Conservation (phyloP, 2,113 vertebrate genomes). For the Chamaetylas fuelleborni region DNA sequence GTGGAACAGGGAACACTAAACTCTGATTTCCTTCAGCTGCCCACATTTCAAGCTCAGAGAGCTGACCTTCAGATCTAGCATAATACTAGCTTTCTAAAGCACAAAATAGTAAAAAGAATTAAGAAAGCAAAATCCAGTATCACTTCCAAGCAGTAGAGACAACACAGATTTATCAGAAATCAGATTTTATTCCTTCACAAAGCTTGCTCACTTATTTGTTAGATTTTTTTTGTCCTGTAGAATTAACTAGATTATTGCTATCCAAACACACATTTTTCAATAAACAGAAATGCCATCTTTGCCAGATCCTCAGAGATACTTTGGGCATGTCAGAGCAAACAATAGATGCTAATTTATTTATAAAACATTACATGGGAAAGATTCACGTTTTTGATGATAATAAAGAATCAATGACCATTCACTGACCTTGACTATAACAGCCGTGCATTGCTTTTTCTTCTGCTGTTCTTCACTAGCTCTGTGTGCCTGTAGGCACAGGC, state of each 20-base stretch:
- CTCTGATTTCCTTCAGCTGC: neutral
- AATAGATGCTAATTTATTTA: neutral
- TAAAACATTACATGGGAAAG: neutral
- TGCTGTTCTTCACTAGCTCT: neutral
- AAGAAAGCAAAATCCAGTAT: neutral
- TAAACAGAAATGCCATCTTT: neutral
- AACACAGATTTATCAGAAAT: neutral
- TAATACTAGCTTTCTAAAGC: neutral
- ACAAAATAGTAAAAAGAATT: neutral
- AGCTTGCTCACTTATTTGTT: neutral
- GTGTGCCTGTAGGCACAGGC: neutral
- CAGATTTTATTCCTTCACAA: neutral
- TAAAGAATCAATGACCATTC: neutral
- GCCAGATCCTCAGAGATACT: neutral
- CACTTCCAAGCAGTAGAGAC: neutral
- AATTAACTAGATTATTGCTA: neutral
- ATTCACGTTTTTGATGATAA: neutral
- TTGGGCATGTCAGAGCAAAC: neutral
- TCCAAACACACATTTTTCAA: neutral
- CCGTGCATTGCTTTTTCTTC: neutral
- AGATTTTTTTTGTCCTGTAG: neutral
- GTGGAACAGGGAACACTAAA: neutral
- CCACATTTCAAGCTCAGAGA: slow-evolving; percentile 24
- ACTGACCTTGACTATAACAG: neutral
- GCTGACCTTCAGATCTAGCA: slow-evolving; percentile 52